Evolutionary conservation across 2,113 vertebrate genomes (phyloP).

Genomic region (Axis porcinus): DNA sequence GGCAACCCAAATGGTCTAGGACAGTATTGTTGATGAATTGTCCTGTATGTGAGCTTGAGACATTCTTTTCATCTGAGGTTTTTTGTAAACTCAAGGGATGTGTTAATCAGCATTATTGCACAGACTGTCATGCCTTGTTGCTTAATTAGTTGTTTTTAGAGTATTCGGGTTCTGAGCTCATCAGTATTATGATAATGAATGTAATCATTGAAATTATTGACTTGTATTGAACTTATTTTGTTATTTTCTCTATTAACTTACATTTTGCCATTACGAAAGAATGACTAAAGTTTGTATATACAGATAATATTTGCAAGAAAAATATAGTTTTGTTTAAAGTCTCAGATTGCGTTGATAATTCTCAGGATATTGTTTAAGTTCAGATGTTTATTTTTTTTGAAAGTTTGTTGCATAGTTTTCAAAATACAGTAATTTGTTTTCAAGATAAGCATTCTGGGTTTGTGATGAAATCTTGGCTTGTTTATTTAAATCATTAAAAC

Average conservation of each 20-base stretch:
- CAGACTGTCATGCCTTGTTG: background rate
- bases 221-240: background rate
- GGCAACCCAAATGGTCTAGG: background rate
- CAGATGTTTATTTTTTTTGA: background rate
- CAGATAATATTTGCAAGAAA: background rate
- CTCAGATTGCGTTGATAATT: background rate
- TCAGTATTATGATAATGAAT: constrained; percentile 28
- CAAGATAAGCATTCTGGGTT: background rate
- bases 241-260: background rate
- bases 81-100: background rate
- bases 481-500: background rate
- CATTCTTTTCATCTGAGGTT: background rate
- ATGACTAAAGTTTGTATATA: background rate
- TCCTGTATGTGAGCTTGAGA: background rate
- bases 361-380: background rate
- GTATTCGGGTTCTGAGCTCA: background rate
- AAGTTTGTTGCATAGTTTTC: background rate
- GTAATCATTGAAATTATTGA: constrained; percentile 25
- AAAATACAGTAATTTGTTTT: background rate
- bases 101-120: background rate
- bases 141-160: constrained; percentile 37
- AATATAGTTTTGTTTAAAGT: background rate
- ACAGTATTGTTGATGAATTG: background rate
- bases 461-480: background rate
- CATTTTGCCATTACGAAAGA: background rate